Percentiles rank a stretch among this genome's conserved stretches.
These are phyloP conservation scores for Proisotoma minuta DNA, from an alignment of 2,888 invertebrate genomes.

Conservation along the genomic window DNA sequence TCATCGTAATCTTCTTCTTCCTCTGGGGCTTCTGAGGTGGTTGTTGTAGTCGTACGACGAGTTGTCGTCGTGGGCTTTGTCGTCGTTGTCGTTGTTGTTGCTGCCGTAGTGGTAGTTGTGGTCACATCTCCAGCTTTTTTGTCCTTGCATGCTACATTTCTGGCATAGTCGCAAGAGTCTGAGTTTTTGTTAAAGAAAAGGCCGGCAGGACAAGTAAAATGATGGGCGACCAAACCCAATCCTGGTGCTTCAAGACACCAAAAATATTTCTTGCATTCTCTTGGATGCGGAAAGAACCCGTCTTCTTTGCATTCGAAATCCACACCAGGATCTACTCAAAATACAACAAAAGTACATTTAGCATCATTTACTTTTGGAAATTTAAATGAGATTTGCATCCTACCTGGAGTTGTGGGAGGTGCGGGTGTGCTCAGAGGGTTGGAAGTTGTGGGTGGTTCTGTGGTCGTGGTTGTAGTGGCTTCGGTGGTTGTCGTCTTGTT, in stretches of 20 bases:
- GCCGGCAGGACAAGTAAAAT: conserved; percentile 88
- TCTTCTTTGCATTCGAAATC: conserved; percentile 89
- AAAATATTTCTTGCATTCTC: conserved; percentile 68
- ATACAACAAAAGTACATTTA: background rate
- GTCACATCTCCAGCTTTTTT: conserved; percentile 48
- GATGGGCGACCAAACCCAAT: conserved; percentile 83
- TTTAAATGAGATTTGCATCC: too few species aligned
- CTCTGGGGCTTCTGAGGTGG: conserved; percentile 49
- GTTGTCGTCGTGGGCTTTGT: conserved; percentile 54
- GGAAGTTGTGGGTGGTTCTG: conserved; percentile 79
- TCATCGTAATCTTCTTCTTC: conserved; percentile 52
- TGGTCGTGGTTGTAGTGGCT: conserved; percentile 54
- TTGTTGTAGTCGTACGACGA: conserved; percentile 49
- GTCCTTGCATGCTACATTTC: conserved; percentile 62
- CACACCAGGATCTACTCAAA: conserved; percentile 32
- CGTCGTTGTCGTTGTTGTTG: conserved; percentile 49
- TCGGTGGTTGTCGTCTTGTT: conserved; percentile 51
- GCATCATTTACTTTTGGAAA: background rate
- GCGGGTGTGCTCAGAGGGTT: conserved; percentile 53
- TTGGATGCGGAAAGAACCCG: conserved; percentile 84
- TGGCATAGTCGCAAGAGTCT: conserved; percentile 85
- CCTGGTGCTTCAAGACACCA: conserved; percentile 90
- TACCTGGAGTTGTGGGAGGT: background rate
- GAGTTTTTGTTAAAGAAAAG: conserved; percentile 85
- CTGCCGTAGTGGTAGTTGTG: conserved; percentile 54